These are phyloP conservation scores for Solea senegalensis DNA, from an alignment of 2,113 vertebrate species.

Conservation along the genomic window DNA sequence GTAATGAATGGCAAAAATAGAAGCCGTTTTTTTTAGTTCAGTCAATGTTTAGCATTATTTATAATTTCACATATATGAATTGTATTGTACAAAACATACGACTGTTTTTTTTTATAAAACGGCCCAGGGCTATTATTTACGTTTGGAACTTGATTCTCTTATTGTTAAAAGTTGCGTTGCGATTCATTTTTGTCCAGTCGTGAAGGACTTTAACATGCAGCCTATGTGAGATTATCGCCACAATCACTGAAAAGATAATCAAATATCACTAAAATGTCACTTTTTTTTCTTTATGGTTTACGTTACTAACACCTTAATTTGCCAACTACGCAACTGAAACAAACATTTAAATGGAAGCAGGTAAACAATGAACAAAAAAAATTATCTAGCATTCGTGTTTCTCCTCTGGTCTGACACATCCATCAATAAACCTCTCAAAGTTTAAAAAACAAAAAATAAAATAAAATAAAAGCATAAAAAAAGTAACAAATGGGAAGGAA, in stretches of 20 bases:
- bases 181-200: slow-evolving; percentile 53
- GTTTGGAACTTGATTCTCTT: slow-evolving; percentile 37
- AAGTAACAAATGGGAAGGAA: slow-evolving; percentile 79
- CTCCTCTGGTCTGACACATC: slow-evolving; percentile 53
- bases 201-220: slow-evolving; percentile 69
- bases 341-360: slow-evolving; percentile 63
- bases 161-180: slow-evolving; percentile 52
- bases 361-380: slow-evolving; percentile 59
- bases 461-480: slow-evolving; percentile 57
- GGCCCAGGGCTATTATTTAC: slow-evolving; percentile 32
- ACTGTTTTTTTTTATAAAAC: slow-evolving; percentile 45
- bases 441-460: slow-evolving; percentile 54
- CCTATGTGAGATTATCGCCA: slow-evolving; percentile 69
- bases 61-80: slow-evolving; percentile 44
- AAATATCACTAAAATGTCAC: slow-evolving; percentile 62
- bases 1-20: slow-evolving; percentile 47
- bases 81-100: slow-evolving; percentile 33
- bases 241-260: slow-evolving; percentile 62
- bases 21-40: slow-evolving; percentile 28
- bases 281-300: slow-evolving; percentile 51
- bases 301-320: slow-evolving; percentile 47
- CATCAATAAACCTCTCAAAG: slow-evolving; percentile 55
- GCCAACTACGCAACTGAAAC: slow-evolving; percentile 60
- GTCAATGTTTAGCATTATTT: slow-evolving; percentile 37
- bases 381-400: slow-evolving; percentile 5